Evolutionary conservation across 2,888 invertebrate species (phyloP), one percentile per base, ranked within the genome.

Genomic region (Ichneumoninae sp.): DNA sequence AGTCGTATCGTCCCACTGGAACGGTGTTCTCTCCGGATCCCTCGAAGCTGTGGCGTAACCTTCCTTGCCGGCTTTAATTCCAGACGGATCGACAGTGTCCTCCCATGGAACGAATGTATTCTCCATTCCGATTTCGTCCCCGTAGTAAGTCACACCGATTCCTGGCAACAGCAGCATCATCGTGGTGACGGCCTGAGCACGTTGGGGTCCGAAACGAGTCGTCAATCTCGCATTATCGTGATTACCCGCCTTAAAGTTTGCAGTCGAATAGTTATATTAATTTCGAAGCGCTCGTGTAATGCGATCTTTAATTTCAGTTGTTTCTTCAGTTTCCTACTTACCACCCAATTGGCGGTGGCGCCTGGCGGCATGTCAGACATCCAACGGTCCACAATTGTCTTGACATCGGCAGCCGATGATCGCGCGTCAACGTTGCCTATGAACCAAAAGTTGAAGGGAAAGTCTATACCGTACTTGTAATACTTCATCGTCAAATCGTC

Each of bases 11-110:
- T 95, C 95, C 98, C 98, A 98, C 90, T 97, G 98, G 93, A 96
- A 97, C 0, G 98, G 98, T 0, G 97, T 97, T 33, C 98, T 95
- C 83, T 95, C 96, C 0, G 97, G 97, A 92, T 98, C 97, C 85
- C 97, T 94, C 1, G 96, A 96, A 0, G 92, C 91, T 22, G 91
- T 86, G 88, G 95, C 94, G 89, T 96, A 97, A 80, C 95, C 94
- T 7, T 95, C 94, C 8, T 95, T 95, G 33, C 96, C 96, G 52
- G 95, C 94, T 85, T 94, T 94, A 86, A 95, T 95, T 4, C 95
- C 96, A 87, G 94, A 94, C 0, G 96, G 95, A 87, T 96, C 96
- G 6, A 95, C 94, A 0, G 95, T 95, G n/a, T 96, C 95, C 89
- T 95, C 95, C 95, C 95, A 95, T 79, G 95, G 94, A 13, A 96